Percentiles rank a stretch among this genome's conserved stretches.
phyloP scores from a whole-genome alignment of 1,140 invertebrate genomes.

The Drosophila nannoptera region DNA sequence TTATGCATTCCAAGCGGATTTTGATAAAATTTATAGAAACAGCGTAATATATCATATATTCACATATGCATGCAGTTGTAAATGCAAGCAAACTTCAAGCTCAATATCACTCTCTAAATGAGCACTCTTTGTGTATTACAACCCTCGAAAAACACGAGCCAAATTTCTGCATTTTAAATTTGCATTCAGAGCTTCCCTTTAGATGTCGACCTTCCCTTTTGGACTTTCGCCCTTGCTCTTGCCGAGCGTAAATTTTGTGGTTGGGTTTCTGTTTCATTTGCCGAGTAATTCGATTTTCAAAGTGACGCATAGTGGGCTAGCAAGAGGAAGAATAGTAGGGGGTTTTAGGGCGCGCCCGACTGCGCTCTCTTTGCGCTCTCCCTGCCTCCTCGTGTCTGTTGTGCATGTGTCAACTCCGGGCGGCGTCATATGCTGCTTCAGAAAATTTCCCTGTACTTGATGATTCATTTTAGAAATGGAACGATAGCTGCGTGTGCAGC shows the following conservation, averaged over 20 bases:
- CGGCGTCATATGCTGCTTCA: constrained; percentile 51
- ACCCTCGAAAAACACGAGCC: constrained; percentile 56
- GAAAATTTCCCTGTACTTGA: constrained; percentile 48
- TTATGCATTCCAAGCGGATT: no score
- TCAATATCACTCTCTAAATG: neutral
- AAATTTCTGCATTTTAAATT: constrained; percentile 38
- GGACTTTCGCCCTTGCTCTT: neutral
- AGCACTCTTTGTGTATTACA: constrained; percentile 19
- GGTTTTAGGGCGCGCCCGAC: constrained; percentile 15
- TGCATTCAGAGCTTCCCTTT: constrained; percentile 17
- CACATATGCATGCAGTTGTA: no score
- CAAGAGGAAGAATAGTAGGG: constrained; percentile 4
- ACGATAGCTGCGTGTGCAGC: constrained; percentile 19
- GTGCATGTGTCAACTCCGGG: constrained; percentile 20
- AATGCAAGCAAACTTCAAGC: no score
- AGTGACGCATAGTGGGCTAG: constrained; percentile 65
- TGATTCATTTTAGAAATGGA: constrained; percentile 50
- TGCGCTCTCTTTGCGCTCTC: constrained; percentile 1
- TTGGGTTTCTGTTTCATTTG: constrained; percentile 74
- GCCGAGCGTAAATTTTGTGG: constrained; percentile 38
- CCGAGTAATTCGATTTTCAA: constrained; percentile 73
- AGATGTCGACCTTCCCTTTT: neutral
- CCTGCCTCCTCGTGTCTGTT: neutral
- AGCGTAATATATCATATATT: no score
- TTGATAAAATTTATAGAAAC: no score